Conservation (phyloP, 1,140 invertebrate genomes). For the Nebria ingens region DNA sequence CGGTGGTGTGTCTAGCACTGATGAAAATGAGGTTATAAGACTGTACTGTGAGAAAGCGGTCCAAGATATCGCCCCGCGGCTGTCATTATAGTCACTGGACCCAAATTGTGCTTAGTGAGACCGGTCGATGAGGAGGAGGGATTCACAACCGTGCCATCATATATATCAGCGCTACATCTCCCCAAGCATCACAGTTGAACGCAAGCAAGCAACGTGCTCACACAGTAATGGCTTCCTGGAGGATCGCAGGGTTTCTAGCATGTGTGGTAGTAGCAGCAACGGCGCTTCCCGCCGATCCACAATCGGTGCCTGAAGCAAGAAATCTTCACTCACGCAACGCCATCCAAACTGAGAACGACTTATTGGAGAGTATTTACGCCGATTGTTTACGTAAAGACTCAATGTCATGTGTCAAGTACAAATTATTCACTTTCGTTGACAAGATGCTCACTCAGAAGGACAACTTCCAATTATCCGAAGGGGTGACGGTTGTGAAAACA, state of each 20-base stretch:
- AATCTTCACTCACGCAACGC: constrained; percentile 40
- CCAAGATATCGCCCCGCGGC: constrained; percentile 31
- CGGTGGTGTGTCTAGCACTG: constrained; percentile 26
- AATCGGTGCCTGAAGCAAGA: constrained; percentile 36
- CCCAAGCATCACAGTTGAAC: constrained; percentile 22
- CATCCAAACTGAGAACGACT: constrained; percentile 57
- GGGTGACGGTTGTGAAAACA: constrained; percentile 69
- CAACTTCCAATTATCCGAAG: constrained; percentile 63
- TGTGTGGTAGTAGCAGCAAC: constrained; percentile 41
- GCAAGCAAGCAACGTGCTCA: constrained; percentile 17
- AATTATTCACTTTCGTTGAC: constrained; percentile 71
- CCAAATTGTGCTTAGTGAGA: constrained; percentile 30
- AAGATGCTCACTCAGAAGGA: constrained; percentile 68
- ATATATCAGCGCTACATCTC: constrained; percentile 31
- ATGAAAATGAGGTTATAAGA: constrained; percentile 30
- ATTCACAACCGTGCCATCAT: constrained; percentile 22
- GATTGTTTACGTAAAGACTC: constrained; percentile 72
- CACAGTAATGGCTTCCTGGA: constrained; percentile 16
- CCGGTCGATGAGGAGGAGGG: constrained; percentile 26
- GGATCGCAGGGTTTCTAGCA: constrained; percentile 33
- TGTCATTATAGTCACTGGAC: constrained; percentile 33
- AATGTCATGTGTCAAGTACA: constrained; percentile 70
- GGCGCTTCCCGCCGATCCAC: constrained; percentile 53
- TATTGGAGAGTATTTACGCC: constrained; percentile 60
- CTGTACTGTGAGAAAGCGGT: constrained; percentile 33